Evolutionary conservation across 2,113 vertebrate species (phyloP).

Genomic region (Saimiri boliviensis): DNA sequence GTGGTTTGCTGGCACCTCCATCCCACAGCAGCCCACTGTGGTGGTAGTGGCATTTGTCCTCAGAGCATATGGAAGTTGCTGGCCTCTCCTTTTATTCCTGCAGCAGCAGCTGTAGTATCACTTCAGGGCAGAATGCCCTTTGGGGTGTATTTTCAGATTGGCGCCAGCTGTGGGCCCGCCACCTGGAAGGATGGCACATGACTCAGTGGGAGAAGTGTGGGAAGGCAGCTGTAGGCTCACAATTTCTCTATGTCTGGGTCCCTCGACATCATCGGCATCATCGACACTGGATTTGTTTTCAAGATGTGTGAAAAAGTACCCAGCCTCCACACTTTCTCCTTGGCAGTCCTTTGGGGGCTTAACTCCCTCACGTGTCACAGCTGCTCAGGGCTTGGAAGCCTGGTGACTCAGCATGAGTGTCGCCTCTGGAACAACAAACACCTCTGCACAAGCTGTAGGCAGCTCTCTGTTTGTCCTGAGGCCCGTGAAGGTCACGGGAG

Average conservation of each 20-base stretch:
- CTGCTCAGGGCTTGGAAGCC: neutral
- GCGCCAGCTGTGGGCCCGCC: neutral
- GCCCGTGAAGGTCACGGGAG: neutral
- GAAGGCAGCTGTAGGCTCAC: neutral
- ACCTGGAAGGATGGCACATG: neutral
- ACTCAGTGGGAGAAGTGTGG: neutral
- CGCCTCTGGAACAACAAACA: neutral
- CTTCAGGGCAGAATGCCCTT: neutral
- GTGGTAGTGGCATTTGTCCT: neutral
- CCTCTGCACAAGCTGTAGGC: neutral
- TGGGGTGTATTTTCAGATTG: neutral
- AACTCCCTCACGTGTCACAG: neutral
- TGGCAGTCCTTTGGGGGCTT: neutral
- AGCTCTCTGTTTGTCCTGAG: neutral
- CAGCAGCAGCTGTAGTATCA: neutral
- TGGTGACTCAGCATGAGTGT: neutral
- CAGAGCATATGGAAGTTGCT: neutral
- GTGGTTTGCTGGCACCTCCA: neutral
- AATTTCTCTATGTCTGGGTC: neutral
- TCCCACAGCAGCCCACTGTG: neutral
- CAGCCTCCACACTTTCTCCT: neutral
- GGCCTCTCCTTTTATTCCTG: neutral
- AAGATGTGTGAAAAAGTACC: neutral
- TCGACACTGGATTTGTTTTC: neutral
- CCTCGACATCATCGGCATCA: neutral